phyloP scores from a whole-genome alignment of 2,888 invertebrate species.

The Kuschelorhynchus macadamiae region DNA sequence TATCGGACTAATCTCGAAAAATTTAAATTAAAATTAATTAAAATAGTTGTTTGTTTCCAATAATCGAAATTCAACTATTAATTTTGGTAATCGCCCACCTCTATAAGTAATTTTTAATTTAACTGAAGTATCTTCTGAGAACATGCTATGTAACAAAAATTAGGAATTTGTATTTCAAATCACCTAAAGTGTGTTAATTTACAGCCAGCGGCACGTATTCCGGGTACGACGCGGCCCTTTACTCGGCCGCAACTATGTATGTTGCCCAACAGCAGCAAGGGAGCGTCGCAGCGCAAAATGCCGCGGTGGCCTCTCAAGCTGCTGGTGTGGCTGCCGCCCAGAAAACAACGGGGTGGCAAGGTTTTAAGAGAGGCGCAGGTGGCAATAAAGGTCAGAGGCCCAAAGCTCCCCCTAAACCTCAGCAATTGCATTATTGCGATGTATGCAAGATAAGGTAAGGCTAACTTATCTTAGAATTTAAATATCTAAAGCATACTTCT shows the following conservation, averaged over 20 bases:
- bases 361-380: constrained; percentile 75
- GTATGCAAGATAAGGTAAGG: constrained; percentile 95
- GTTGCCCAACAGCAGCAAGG: constrained; percentile 82
- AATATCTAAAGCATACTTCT: not conserved
- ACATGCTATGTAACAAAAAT: too few species aligned
- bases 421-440: constrained; percentile 97
- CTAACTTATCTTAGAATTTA: not conserved
- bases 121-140: too few species aligned
- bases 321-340: constrained; percentile 71
- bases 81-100: too few species aligned
- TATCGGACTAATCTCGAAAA: too few species aligned
- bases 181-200: too few species aligned
- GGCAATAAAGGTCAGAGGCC: constrained; percentile 71
- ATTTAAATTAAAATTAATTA: too few species aligned
- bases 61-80: too few species aligned
- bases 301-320: constrained; percentile 62
- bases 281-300: constrained; percentile 58
- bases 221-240: constrained; percentile 95
- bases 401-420: constrained; percentile 90
- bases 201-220: constrained; percentile 78
- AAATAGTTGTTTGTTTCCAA: too few species aligned
- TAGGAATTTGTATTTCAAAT: too few species aligned
- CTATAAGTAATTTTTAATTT: too few species aligned
- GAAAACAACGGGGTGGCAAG: constrained; percentile 73
- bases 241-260: constrained; percentile 95